Percentiles rank a stretch among this genome's conserved stretches.
phyloP scores from a whole-genome alignment of 2,113 vertebrate genomes.

The Caracal caracal region DNA sequence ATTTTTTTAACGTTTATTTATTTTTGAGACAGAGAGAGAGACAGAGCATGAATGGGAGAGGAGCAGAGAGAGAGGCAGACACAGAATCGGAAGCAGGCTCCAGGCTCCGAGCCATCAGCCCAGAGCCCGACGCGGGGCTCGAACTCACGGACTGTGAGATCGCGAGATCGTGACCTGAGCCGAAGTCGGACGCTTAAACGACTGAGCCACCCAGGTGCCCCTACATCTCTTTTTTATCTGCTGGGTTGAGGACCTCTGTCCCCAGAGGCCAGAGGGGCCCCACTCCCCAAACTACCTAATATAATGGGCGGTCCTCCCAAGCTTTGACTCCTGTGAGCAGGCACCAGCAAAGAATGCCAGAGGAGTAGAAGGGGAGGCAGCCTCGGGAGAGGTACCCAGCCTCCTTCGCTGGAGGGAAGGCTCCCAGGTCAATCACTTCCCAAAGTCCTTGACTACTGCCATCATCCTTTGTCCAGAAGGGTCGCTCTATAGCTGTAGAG shows the following conservation, averaged over 20 bases:
- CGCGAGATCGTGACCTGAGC: too few relatives aligned
- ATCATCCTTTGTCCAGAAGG: not conserved
- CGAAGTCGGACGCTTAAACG: too few relatives aligned
- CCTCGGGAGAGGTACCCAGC: not conserved
- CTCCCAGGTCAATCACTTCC: fast-evolving
- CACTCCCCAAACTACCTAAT: not conserved
- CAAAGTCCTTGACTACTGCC: not conserved
- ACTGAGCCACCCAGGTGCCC: too few relatives aligned
- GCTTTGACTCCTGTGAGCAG: not conserved
- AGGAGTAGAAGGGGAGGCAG: not conserved
- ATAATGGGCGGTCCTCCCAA: too few relatives aligned
- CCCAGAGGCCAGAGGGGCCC: not conserved
- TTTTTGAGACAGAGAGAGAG: too few relatives aligned
- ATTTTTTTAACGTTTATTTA: too few relatives aligned
- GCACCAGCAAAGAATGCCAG: not conserved
- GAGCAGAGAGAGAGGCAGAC: too few relatives aligned
- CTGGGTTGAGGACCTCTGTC: not conserved
- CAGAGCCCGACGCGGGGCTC: too few relatives aligned
- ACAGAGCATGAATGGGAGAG: too few relatives aligned
- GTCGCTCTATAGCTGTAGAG: not conserved
- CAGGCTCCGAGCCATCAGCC: too few relatives aligned
- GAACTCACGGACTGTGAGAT: too few relatives aligned
- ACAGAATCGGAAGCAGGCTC: too few relatives aligned
- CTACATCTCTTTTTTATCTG: not conserved
- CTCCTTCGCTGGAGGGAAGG: not conserved